Percentiles rank a stretch among this genome's conserved stretches.
These are phyloP conservation scores for Aplidium turbinatum DNA, from an alignment of 23 tunicate species.

Conservation along the genomic window DNA sequence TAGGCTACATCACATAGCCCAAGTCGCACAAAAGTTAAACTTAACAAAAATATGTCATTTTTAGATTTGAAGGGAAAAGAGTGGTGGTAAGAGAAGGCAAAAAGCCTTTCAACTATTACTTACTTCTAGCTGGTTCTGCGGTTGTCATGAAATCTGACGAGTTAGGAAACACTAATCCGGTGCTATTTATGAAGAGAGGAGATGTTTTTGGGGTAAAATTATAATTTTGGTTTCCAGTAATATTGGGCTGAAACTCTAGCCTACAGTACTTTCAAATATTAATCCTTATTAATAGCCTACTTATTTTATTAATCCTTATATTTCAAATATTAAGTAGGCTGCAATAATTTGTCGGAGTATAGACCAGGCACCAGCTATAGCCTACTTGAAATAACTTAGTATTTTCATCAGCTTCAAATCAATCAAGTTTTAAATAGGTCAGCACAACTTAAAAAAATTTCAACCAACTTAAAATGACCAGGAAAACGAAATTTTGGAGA, in stretches of 20 bases:
- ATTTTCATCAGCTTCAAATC: no score
- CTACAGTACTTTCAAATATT: no score
- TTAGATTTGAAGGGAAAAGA: conserved; percentile 74
- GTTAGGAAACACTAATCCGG: conserved; percentile 77
- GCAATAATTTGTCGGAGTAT: no score
- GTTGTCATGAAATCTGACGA: conserved; percentile 79
- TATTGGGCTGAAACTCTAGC: no score
- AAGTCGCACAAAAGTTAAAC: no score
- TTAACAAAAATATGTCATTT: not conserved
- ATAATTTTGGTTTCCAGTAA: not conserved
- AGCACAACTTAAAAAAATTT: not conserved
- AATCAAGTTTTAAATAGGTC: not conserved
- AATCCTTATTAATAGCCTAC: no score
- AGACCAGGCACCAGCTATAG: no score
- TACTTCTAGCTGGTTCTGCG: conserved; percentile 82
- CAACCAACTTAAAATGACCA: not conserved
- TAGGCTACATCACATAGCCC: no score
- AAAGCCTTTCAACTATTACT: conserved; percentile 64
- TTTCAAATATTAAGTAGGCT: no score
- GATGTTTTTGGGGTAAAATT: conserved; percentile 83
- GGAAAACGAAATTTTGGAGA: conserved; percentile 76
- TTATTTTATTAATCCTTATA: no score
- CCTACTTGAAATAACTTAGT: no score
- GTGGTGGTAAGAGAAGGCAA: conserved; percentile 61
- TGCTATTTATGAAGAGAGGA: conserved; percentile 64